Evolutionary conservation across 2,113 vertebrate genomes (phyloP).

Genomic region (Onychostruthus taczanowskii): DNA sequence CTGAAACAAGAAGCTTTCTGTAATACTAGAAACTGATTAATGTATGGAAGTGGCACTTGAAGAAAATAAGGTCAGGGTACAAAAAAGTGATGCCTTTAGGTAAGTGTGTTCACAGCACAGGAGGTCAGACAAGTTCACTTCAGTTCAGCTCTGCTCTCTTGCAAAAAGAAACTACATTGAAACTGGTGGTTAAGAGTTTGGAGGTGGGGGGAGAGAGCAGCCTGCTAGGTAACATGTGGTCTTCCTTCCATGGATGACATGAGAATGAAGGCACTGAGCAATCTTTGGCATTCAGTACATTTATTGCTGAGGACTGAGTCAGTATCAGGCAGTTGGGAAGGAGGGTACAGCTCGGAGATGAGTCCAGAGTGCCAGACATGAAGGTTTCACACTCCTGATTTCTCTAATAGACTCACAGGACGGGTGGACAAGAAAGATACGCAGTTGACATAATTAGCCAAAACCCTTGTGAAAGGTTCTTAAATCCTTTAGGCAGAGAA

Average conservation of each 20-base stretch:
- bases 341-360: fast-evolving
- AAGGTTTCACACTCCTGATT: background rate
- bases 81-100: background rate
- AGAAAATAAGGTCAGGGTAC: background rate
- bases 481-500: background rate
- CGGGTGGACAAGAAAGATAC: background rate
- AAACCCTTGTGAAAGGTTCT: background rate
- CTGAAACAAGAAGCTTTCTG: background rate
- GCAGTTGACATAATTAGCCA: background rate
- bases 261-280: background rate
- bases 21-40: background rate
- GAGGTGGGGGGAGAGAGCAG: background rate
- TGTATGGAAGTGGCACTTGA: background rate
- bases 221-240: background rate
- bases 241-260: background rate
- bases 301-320: background rate
- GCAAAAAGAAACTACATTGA: background rate
- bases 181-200: background rate
- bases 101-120: background rate
- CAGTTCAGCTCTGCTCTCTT: background rate
- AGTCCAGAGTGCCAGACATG: background rate
- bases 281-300: fast-evolving
- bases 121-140: background rate
- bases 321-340: background rate
- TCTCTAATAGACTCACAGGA: background rate